Conservation (phyloP, 2,888 invertebrate genomes). For the Agriotes lineatus region DNA sequence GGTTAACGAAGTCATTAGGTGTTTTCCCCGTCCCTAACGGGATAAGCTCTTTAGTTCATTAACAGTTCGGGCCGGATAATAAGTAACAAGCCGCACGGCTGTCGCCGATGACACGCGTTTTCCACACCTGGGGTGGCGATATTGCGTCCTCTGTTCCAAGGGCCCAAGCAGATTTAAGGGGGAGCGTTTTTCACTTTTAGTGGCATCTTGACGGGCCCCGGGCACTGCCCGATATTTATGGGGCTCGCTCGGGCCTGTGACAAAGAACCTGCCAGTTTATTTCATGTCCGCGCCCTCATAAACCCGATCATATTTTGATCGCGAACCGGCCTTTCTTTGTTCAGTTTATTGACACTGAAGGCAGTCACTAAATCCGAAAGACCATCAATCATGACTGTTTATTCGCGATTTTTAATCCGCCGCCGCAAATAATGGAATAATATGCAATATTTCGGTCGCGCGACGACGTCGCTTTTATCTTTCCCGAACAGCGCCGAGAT, state of each 20-base stretch:
- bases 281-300: slow-evolving; percentile 57
- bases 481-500: slow-evolving; percentile 45
- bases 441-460: slow-evolving; percentile 44
- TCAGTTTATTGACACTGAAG: slow-evolving; percentile 54
- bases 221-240: slow-evolving; percentile 57
- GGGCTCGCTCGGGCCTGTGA: slow-evolving; percentile 54
- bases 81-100: slow-evolving; percentile 31
- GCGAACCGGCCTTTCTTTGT: slow-evolving; percentile 55
- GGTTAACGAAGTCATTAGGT: slow-evolving; percentile 50
- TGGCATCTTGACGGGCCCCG: slow-evolving; percentile 51
- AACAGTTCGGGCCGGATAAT: slow-evolving; percentile 41
- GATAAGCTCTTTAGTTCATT: slow-evolving; percentile 46
- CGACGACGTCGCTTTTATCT: slow-evolving; percentile 50
- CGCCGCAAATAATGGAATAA: slow-evolving; percentile 49
- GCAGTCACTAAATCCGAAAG: slow-evolving; percentile 45
- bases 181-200: slow-evolving; percentile 51
- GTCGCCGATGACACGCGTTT: slow-evolving; percentile 28
- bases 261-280: slow-evolving; percentile 58
- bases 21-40: slow-evolving; percentile 44
- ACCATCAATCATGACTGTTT: slow-evolving; percentile 51
- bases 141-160: slow-evolving; percentile 45
- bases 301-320: slow-evolving; percentile 59
- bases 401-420: slow-evolving; percentile 49
- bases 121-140: slow-evolving; percentile 39
- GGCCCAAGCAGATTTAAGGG: slow-evolving; percentile 45